phyloP scores from a whole-genome alignment of 2,888 invertebrate genomes.

The Zootermopsis nevadensis region DNA sequence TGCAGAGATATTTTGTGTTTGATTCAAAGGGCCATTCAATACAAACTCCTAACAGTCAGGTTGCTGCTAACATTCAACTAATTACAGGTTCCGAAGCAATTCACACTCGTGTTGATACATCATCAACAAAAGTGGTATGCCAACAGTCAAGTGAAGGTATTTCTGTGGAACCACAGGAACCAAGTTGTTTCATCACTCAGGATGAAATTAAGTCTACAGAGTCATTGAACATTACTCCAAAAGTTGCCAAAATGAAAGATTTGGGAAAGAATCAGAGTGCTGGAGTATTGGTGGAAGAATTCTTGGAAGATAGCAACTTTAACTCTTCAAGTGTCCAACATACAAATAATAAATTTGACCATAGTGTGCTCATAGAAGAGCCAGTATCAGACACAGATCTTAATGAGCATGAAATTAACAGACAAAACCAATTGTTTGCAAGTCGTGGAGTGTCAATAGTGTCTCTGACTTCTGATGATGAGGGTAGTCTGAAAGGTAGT shows the following conservation, averaged over 20 bases:
- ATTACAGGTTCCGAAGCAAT: constrained; percentile 75
- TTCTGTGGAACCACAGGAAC: constrained; percentile 6
- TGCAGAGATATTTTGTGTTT: too few relatives aligned
- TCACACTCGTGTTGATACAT: constrained; percentile 75
- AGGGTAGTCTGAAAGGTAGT: constrained; percentile 56
- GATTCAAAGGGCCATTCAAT: too few relatives aligned
- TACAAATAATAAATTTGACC: constrained; percentile 10
- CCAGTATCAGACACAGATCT: constrained; percentile 64
- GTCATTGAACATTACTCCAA: background rate
- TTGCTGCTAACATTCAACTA: constrained; percentile 52
- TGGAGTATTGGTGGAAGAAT: constrained; percentile 48
- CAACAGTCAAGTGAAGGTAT: constrained; percentile 61
- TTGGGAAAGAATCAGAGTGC: background rate
- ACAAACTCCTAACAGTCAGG: too few relatives aligned
- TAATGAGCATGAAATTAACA: constrained; percentile 40
- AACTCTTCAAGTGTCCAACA: constrained; percentile 35
- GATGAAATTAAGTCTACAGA: constrained; percentile 14
- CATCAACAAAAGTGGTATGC: constrained; percentile 70
- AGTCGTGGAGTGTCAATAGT: constrained; percentile 74
- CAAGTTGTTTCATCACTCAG: constrained; percentile 10
- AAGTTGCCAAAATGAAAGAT: background rate
- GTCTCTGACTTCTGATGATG: constrained; percentile 72
- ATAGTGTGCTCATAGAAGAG: constrained; percentile 66
- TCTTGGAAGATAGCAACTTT: constrained; percentile 23
- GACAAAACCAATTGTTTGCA: constrained; percentile 55